These are phyloP conservation scores for Tenebrio molitor DNA, from an alignment of 1,140 invertebrate genomes.

Conservation along the genomic window DNA sequence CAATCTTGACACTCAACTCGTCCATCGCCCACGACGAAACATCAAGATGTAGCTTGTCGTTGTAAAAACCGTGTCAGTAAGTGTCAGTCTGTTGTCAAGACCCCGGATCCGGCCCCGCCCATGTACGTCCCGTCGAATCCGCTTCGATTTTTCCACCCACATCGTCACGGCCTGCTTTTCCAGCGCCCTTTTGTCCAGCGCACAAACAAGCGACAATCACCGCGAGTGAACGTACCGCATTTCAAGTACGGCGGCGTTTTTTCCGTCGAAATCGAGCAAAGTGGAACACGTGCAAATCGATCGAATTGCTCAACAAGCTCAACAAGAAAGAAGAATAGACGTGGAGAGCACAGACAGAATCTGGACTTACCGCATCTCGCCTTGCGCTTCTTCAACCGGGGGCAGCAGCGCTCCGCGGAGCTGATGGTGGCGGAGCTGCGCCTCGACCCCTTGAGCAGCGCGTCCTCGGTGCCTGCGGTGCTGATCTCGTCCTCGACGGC, in stretches of 20 bases:
- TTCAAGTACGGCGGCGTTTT: slow-evolving; percentile 23
- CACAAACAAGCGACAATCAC: background rate
- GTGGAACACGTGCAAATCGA: slow-evolving; percentile 25
- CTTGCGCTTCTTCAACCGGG: background rate
- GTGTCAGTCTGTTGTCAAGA: no score
- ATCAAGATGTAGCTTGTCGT: no score
- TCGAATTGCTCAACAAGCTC: slow-evolving; percentile 18
- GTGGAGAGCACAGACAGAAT: background rate
- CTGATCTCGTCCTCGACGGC: slow-evolving; percentile 28
- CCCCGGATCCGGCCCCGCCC: no score
- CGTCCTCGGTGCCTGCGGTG: slow-evolving; percentile 17
- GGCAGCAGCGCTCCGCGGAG: background rate
- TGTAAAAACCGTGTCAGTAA: no score
- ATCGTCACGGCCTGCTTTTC: background rate
- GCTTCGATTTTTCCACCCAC: background rate
- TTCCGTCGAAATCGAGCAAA: slow-evolving; percentile 17
- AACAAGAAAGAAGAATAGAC: background rate
- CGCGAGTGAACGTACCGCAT: slow-evolving; percentile 10
- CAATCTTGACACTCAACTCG: no score
- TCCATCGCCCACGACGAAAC: no score
- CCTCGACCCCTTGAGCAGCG: slow-evolving; percentile 8
- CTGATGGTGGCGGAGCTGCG: slow-evolving; percentile 19
- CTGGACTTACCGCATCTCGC: background rate
- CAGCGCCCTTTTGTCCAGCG: slow-evolving; percentile 1
- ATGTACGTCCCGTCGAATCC: no score